Evolutionary conservation across 2,888 invertebrate species (phyloP).

Genomic region (Drosophila monieri): DNA sequence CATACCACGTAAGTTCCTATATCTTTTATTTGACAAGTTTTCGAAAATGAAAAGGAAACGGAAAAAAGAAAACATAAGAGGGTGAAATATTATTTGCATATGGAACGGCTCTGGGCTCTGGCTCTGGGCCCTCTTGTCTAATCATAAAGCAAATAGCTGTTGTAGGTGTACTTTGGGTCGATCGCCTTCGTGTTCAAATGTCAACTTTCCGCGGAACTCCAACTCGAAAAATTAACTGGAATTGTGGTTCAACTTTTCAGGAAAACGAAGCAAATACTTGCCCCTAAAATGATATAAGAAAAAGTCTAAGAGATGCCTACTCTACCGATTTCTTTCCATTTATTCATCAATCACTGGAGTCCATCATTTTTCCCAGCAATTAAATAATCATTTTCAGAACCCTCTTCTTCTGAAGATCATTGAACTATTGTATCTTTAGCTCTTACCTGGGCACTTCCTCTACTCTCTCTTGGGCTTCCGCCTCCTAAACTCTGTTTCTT

Average conservation of each 20-base stretch:
- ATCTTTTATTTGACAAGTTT: conserved; percentile 25
- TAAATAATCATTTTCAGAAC: conserved; percentile 20
- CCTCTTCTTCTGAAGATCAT: conserved; percentile 17
- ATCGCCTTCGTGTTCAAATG: conserved; percentile 30
- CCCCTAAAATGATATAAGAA: neutral
- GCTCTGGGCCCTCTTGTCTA: conserved; percentile 60
- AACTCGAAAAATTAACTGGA: conserved; percentile 22
- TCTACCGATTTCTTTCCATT: neutral
- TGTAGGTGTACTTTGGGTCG: conserved; percentile 60
- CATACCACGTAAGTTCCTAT: conserved; percentile 11
- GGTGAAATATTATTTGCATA: conserved; percentile 61
- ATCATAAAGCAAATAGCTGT: conserved; percentile 64
- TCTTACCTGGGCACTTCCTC: conserved; percentile 41
- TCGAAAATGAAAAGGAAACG: conserved; percentile 42
- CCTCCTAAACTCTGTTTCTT: conserved; percentile 34
- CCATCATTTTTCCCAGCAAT: conserved; percentile 7
- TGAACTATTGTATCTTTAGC: conserved; percentile 30
- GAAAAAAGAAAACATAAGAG: conserved; percentile 1
- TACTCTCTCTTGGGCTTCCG: conserved; percentile 27
- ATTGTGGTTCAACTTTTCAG: neutral
- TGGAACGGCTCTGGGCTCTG: conserved; percentile 32
- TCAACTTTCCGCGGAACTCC: conserved; percentile 57
- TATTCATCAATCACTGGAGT: conserved; percentile 10
- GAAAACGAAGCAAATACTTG: neutral
- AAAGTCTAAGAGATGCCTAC: neutral